Evolutionary conservation across 2,888 invertebrate species (phyloP), one percentile per base, ranked within the genome.

Genomic region (Schrankia costaestrigalis): DNA sequence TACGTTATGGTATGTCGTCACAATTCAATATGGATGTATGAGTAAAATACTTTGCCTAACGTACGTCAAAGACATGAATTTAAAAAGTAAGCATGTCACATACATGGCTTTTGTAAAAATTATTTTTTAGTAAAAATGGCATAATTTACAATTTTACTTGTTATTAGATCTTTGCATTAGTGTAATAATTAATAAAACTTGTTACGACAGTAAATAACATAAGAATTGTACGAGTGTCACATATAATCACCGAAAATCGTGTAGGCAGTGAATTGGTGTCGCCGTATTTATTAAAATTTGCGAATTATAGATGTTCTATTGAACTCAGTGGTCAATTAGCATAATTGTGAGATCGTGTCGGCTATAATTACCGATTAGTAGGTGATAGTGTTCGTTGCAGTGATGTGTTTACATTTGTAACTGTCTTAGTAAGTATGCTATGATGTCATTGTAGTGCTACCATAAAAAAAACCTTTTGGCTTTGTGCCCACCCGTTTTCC

Each of bases 401-500:
- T 70, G 72, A 86, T 87, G 85, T 86, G 85, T 86, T 86, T 86
- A 86, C 85, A 83, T 77, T 73, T 79, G 69, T 86, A 78, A 80
- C 69, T 72, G 73, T 68, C 73, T 58, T 68, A 66, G 86, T 87
- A 67, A 84, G 86, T 87, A 58, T 58, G 63, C 44, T 62, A 87
- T 86, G 86, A 86, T 86, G 86, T 87, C 87, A 87, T 85, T 80
- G 73, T 73, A 71, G 65, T 63, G 72, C 72, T 78, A 71, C 76
- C 74, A 75, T 78, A 85, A 81, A 85, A 81, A 85, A 84, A 83
- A 73, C 72, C 69, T 74, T 72, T 85, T 87, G 87, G 86, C 86
- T 85, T 77, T 79, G 81, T 87, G 87, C 87, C 87, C 86, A 86
- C 77, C 82, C 77, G 67, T 83, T 85, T 85, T 79, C 81, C 79